These are phyloP conservation scores for Gallinago paraguaiae DNA, from an alignment of 2,113 vertebrate species.

Conservation along the genomic window DNA sequence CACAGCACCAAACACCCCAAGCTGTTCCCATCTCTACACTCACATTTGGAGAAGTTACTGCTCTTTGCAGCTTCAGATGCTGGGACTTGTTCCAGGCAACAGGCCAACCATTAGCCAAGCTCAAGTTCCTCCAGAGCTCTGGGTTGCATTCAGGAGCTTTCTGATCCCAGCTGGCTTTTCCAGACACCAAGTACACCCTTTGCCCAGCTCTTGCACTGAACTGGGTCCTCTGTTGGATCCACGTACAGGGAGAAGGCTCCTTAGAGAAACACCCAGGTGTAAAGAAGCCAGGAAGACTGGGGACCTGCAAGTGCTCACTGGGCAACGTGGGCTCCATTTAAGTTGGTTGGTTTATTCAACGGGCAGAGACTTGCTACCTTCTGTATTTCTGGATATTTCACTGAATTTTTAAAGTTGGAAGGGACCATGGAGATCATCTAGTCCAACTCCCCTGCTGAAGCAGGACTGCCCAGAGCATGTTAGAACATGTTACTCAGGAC, in stretches of 20 bases:
- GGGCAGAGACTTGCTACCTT: not conserved
- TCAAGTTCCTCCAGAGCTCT: not conserved
- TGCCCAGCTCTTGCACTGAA: not conserved
- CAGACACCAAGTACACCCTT: not conserved
- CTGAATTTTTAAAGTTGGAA: too few relatives aligned
- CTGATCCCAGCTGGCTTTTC: not conserved
- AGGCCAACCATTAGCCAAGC: not conserved
- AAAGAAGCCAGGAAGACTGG: not conserved
- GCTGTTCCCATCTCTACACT: not conserved
- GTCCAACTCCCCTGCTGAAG: too few relatives aligned
- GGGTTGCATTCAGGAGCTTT: not conserved
- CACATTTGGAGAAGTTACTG: not conserved
- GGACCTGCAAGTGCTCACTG: fast-evolving
- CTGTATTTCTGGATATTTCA: not conserved
- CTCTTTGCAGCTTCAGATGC: not conserved
- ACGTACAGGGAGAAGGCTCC: fast-evolving
- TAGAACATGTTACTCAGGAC: too few relatives aligned
- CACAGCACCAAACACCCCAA: fast-evolving
- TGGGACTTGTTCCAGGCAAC: not conserved
- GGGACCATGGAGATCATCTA: too few relatives aligned
- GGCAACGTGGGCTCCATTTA: fast-evolving
- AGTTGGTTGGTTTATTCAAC: not conserved
- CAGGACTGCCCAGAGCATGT: too few relatives aligned
- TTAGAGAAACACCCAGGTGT: fast-evolving
- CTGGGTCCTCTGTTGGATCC: not conserved